Evolutionary conservation across 2,888 invertebrate genomes (phyloP).

Genomic region (Drosophila kanekoi): DNA sequence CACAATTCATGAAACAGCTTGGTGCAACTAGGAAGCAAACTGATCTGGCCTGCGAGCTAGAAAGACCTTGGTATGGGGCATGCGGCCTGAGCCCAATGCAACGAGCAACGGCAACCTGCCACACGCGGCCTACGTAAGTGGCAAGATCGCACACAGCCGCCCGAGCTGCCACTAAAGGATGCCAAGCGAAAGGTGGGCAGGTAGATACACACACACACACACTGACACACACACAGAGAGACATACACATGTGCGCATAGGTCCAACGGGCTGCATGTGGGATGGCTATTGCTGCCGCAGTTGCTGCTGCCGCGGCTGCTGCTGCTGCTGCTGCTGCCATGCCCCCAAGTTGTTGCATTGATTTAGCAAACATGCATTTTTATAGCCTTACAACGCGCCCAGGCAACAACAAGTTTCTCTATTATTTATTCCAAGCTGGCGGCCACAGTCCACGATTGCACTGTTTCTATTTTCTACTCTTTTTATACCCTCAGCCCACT

Average conservation of each 20-base stretch:
- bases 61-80: conserved; percentile 76
- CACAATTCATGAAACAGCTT: conserved; percentile 71
- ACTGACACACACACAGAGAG: conserved; percentile 17
- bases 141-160: conserved; percentile 80
- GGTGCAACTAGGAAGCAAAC: conserved; percentile 80
- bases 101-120: conserved; percentile 73
- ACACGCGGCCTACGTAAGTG: conserved; percentile 82
- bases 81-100: conserved; percentile 51
- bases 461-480: conserved; percentile 51
- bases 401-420: conserved; percentile 79
- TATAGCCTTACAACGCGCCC: conserved; percentile 79
- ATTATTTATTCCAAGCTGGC: conserved; percentile 77
- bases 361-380: conserved; percentile 82
- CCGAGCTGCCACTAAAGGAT: conserved; percentile 68
- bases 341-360: conserved; percentile 82
- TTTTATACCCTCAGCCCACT: not conserved
- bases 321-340: conserved; percentile 65
- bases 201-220: conserved; percentile 31
- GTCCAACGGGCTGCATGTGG: conserved; percentile 64
- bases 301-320: conserved; percentile 27
- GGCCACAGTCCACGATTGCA: conserved; percentile 69
- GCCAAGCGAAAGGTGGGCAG: conserved; percentile 77
- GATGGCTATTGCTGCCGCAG: conserved; percentile 54
- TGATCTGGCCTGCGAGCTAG: conserved; percentile 76
- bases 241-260: conserved; percentile 25